Evolutionary conservation across 2,113 vertebrate genomes (phyloP).

Genomic region (Oriolus oriolus): DNA sequence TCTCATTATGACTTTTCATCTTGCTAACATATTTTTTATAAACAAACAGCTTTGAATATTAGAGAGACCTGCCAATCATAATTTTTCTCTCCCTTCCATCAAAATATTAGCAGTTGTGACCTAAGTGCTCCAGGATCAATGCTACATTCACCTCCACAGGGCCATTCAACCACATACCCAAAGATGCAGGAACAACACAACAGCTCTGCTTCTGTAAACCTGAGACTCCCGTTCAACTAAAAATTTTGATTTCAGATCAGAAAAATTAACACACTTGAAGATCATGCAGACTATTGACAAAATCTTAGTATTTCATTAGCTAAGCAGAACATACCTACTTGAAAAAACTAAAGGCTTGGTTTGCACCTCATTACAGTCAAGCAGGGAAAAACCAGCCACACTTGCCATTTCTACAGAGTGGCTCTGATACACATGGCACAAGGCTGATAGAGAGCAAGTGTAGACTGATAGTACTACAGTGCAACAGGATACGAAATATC

Average conservation of each 20-base stretch:
- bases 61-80: not conserved
- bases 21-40: not conserved
- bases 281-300: not conserved
- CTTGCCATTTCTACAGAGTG: not conserved
- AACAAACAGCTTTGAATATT: not conserved
- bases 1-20: not conserved
- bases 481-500: not conserved
- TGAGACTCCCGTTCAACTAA: not conserved
- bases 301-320: not conserved
- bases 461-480: rapidly evolving
- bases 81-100: not conserved
- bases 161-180: not conserved
- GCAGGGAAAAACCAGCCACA: not conserved
- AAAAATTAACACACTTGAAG: not conserved
- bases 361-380: not conserved
- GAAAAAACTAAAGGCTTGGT: not conserved
- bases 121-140: not conserved
- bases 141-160: not conserved
- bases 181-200: not conserved
- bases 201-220: not conserved
- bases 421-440: not conserved
- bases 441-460: not conserved
- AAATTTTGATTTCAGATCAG: not conserved
- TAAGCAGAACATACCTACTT: not conserved
- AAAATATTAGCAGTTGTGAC: not conserved